Evolutionary conservation across 37 sponge, comb jelly and placozoan species (phyloP).

Genomic region (Diacarnus erythraeanus): DNA sequence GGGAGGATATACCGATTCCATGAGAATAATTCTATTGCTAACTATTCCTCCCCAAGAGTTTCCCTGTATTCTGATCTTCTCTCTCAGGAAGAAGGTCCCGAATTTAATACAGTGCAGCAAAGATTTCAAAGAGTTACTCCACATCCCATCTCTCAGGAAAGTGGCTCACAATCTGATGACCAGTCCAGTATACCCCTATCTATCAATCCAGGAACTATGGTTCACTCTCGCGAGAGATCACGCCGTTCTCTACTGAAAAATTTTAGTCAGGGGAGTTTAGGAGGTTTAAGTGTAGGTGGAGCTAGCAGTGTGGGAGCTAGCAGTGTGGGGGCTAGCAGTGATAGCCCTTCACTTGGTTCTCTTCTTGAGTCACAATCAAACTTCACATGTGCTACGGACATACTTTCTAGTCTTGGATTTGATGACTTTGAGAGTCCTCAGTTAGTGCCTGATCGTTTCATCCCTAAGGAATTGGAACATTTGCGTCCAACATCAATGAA

Average conservation of each 20-base stretch:
- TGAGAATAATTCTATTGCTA: not conserved
- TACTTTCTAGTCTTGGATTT: constrained; percentile 65
- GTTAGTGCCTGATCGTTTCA: constrained; percentile 71
- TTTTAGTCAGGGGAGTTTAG: constrained; percentile 38
- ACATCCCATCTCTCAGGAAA: not conserved
- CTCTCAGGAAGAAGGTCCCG: not conserved
- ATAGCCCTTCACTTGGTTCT: constrained; percentile 37
- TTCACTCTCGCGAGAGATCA: constrained; percentile 13
- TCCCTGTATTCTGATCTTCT: constrained; percentile 12
- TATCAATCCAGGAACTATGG: not conserved
- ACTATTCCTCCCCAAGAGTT: constrained; percentile 3
- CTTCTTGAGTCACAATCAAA: constrained; percentile 32
- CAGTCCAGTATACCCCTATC: not conserved
- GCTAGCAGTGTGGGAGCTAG: too few relatives aligned
- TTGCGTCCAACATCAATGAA: constrained; percentile 44
- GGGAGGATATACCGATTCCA: constrained; percentile 17
- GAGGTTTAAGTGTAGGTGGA: constrained; percentile 19
- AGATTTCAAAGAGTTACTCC: constrained; percentile 14
- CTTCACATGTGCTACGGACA: constrained; percentile 11
- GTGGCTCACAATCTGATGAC: not conserved
- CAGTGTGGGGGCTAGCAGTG: constrained; percentile 27
- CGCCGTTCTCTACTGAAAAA: constrained; percentile 19
- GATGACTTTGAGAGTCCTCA: constrained; percentile 75
- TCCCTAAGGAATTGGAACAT: constrained; percentile 41
- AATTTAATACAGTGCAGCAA: too few relatives aligned